Base-by-base conservation (phyloP, 2,113 vertebrate genomes). In the Forbesichthys agassizii region DNA sequence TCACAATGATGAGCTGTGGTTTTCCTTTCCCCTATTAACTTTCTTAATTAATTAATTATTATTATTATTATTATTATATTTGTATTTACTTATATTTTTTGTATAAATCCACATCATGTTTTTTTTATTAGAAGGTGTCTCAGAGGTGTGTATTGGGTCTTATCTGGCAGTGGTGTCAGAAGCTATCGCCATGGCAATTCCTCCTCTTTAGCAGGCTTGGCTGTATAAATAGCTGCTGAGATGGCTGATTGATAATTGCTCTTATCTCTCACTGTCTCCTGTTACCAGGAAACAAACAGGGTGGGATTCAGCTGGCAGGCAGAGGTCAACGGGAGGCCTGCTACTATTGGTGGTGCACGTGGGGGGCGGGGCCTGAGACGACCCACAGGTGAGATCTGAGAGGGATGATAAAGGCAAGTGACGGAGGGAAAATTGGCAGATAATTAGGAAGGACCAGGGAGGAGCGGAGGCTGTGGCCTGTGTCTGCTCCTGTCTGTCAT, bases 391-490 rank as follows among this genome's bases (percentile, higher is more conserved):
- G 88, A 91, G 89, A 90, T 90, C 82, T 87, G 84, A 89, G 75
- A 85, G 87, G 82, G 82, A 87, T 84, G 90, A 91, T 90, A 91
- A 90, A 90, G 84, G 80, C 83, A 84, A 83, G 76, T 88, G 89
- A 89, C 79, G 80, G 81, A 83, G 75, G 80, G 87, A 89, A 90
- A 91, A 90, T 89, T 88, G 90, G 82, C 83, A 86, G 88, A 91
- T 91, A 90, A 91, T 91, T 90, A 84, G 84, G 82, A 84, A 83
- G 87, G 83, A 10, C 16, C 88, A 78, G 84, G 81, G 86, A 82
- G 90, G 87, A 78, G 80, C 81, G 3, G 11, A 82, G 88, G 87
- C 85, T 78, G 75, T 80, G 71, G 75, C 33, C 82, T 56, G 64
- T 64, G 78, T 76, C 80, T 77, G 73, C 77, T 75, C 75, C 72